These are phyloP conservation scores for Argyrosomus japonicus DNA, from an alignment of 2,113 vertebrate species.

Conservation along the genomic window DNA sequence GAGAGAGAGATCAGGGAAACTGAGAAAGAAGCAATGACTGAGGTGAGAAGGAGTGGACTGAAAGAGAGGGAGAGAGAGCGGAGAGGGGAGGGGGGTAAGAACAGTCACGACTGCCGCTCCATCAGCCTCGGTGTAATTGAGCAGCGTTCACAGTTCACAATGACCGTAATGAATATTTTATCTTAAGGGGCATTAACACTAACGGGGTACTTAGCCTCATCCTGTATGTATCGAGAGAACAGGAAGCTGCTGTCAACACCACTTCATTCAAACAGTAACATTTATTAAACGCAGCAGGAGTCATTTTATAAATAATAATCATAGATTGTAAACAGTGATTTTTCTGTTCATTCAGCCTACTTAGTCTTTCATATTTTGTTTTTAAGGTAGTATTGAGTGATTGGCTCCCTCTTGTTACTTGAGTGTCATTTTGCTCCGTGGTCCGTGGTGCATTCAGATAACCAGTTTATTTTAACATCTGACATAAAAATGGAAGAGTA, in stretches of 20 bases:
- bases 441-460: not conserved
- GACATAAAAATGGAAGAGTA: not conserved
- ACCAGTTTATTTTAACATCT: not conserved
- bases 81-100: conserved; percentile 1
- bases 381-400: not conserved
- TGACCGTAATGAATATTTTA: conserved; percentile 72
- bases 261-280: conserved; percentile 11
- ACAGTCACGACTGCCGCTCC: conserved; percentile 65
- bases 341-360: conserved; percentile 9
- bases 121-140: conserved; percentile 61
- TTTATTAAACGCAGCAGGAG: not conserved
- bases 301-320: conserved; percentile 18
- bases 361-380: not conserved
- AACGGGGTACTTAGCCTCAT: conserved; percentile 37
- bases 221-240: conserved; percentile 20
- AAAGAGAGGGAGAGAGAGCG: conserved; percentile 7
- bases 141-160: conserved; percentile 56
- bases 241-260: conserved; percentile 42
- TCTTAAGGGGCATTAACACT: conserved; percentile 60
- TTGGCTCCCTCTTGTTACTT: not conserved
- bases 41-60: conserved; percentile 24
- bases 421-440: not conserved
- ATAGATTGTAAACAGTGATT: not conserved
- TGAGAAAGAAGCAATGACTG: not conserved
- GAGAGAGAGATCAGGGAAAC: conserved; percentile 19